Conservation (phyloP, 2,888 invertebrate genomes). For the Hydriomena furcata region DNA sequence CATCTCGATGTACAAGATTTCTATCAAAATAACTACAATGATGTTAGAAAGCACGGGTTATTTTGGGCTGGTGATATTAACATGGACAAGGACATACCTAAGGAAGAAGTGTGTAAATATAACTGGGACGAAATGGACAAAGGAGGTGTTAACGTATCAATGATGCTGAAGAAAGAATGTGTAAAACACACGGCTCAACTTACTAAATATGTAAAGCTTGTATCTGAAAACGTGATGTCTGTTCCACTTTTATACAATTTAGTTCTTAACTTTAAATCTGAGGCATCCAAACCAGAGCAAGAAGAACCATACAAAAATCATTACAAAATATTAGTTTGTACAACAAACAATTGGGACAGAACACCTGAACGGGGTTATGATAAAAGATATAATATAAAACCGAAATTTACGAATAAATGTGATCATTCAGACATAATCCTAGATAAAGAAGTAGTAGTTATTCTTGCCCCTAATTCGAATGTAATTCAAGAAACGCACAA, state of each 20-base stretch:
- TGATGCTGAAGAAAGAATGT: no score
- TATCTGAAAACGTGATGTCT: neutral
- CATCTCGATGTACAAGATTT: conserved; percentile 6
- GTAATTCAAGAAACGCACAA: conserved; percentile 1
- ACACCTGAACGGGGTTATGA: no score
- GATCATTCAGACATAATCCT: neutral
- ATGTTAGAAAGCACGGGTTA: neutral
- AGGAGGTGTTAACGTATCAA: no score
- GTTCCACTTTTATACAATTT: conserved; percentile 1
- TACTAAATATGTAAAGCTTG: conserved; percentile 1
- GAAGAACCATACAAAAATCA: no score
- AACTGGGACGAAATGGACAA: neutral
- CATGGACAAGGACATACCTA: neutral
- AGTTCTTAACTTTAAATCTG: neutral
- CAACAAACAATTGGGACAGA: no score
- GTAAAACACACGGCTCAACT: no score
- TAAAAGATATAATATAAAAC: no score
- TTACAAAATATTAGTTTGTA: neutral
- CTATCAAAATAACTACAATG: conserved; percentile 11
- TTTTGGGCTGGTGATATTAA: conserved; percentile 3
- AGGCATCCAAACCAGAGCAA: neutral
- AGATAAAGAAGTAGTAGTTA: conserved; percentile 1
- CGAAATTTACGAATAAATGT: neutral
- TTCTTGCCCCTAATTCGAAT: conserved; percentile 8
- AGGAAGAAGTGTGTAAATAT: neutral